These are phyloP conservation scores for Astatoreochromis straeleni DNA, from an alignment of 2,113 vertebrate species.

Conservation along the genomic window DNA sequence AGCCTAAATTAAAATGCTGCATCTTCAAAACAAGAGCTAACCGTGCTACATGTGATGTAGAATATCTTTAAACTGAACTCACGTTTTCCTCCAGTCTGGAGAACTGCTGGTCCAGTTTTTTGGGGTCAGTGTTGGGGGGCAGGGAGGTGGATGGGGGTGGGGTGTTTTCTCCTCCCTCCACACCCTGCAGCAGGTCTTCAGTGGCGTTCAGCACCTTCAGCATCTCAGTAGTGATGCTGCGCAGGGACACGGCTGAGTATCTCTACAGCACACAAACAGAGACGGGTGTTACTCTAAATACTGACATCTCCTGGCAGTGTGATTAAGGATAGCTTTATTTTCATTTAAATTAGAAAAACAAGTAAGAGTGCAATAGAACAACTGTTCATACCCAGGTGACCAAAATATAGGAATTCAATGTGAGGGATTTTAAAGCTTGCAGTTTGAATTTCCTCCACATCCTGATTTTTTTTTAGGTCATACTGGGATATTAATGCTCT, in stretches of 20 bases:
- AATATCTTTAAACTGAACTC: background rate
- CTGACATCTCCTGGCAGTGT: background rate
- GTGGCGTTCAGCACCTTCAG: slow-evolving; percentile 94
- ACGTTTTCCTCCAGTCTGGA: slow-evolving; percentile 93
- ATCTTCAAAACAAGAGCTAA: background rate
- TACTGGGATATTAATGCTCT: background rate
- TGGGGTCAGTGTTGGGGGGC: slow-evolving; percentile 70
- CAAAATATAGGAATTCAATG: background rate
- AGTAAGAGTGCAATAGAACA: background rate
- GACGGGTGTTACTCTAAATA: background rate
- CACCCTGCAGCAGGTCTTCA: slow-evolving; percentile 86
- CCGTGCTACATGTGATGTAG: too few species aligned
- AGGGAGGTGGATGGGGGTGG: slow-evolving; percentile 40
- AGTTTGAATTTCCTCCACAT: background rate
- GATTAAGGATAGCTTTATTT: background rate
- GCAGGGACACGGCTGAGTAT: slow-evolving; percentile 89
- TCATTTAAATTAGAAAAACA: background rate
- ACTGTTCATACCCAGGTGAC: background rate
- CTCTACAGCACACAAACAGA: slow-evolving; percentile 71
- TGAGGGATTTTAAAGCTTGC: background rate
- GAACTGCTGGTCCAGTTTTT: slow-evolving; percentile 84
- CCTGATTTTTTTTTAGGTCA: background rate
- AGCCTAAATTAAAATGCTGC: background rate
- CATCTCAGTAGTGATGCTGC: slow-evolving; percentile 94
- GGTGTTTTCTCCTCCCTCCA: slow-evolving; percentile 41